Evolutionary conservation across 2,888 invertebrate genomes (phyloP).

Genomic region (Lacanobia wlatinum): DNA sequence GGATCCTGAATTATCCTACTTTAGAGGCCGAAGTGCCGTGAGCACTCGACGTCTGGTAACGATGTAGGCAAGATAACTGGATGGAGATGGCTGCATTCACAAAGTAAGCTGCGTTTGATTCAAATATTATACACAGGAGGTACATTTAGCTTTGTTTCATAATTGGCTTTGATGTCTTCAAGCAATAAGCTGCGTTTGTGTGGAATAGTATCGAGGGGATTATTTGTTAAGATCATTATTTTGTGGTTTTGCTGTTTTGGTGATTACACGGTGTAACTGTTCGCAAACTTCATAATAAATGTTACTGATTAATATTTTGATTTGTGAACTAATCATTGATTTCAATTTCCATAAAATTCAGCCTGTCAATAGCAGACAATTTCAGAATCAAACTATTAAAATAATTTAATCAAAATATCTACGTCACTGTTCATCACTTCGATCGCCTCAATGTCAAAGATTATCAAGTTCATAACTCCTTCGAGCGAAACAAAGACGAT

Average conservation of each 20-base stretch:
- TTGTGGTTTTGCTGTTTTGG: too few relatives aligned
- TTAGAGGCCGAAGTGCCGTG: conserved; percentile 38
- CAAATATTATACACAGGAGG: conserved; percentile 8
- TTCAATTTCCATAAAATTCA: not conserved
- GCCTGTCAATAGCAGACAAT: conserved; percentile 12
- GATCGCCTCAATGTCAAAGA: conserved; percentile 40
- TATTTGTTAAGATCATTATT: conserved; percentile 1
- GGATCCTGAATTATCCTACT: conserved; percentile 51
- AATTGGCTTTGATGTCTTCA: not conserved
- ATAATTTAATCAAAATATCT: conserved; percentile 33
- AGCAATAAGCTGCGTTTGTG: too few relatives aligned
- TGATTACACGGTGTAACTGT: too few relatives aligned
- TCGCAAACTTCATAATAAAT: not conserved
- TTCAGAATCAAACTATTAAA: conserved; percentile 25
- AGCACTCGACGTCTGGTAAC: conserved; percentile 30
- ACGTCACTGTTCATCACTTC: conserved; percentile 22
- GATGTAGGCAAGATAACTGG: conserved; percentile 31
- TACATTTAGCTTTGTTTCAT: conserved; percentile 1
- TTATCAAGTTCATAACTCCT: conserved; percentile 55
- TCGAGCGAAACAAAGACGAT: conserved; percentile 55
- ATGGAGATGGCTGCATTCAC: conserved; percentile 21
- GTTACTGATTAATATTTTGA: not conserved
- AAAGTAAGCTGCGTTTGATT: conserved; percentile 34
- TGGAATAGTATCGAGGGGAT: not conserved
- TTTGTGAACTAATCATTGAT: conserved; percentile 2